phyloP scores from a whole-genome alignment of 2,113 vertebrate species.

The Octodon degus region DNA sequence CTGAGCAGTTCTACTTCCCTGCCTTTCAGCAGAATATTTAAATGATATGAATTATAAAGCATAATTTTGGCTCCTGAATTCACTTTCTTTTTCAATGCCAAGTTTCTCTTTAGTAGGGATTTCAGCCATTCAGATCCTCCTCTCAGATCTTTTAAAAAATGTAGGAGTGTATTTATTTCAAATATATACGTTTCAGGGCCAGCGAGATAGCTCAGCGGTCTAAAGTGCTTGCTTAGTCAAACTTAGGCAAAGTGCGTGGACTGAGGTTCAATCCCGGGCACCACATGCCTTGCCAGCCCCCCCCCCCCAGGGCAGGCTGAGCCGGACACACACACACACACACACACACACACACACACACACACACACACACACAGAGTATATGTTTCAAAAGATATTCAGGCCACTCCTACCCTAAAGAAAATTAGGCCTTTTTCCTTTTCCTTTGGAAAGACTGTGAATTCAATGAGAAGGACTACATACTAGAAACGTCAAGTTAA shows the following conservation, averaged over 20 bases:
- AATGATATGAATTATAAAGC: neutral
- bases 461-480: constrained; percentile 41
- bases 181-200: neutral
- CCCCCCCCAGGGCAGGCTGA: too few relatives aligned
- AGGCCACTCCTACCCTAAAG: neutral
- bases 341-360: too few relatives aligned
- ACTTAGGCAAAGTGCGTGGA: too few relatives aligned
- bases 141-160: constrained; percentile 11
- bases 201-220: too few relatives aligned
- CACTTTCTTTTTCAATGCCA: neutral
- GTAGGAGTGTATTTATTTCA: neutral
- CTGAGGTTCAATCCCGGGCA: too few relatives aligned
- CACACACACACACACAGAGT: too few relatives aligned
- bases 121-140: neutral
- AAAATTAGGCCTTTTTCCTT: constrained; percentile 7
- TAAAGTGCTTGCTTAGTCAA: too few relatives aligned
- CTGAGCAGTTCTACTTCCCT: neutral
- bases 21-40: neutral
- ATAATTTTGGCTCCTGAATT: neutral
- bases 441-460: constrained; percentile 47
- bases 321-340: too few relatives aligned
- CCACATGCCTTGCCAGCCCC: too few relatives aligned
- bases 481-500: neutral
- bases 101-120: neutral
- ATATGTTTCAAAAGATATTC: neutral